phyloP scores from a whole-genome alignment of 2,797 vertebrate species.

The Acanthurus leucopareius region DNA sequence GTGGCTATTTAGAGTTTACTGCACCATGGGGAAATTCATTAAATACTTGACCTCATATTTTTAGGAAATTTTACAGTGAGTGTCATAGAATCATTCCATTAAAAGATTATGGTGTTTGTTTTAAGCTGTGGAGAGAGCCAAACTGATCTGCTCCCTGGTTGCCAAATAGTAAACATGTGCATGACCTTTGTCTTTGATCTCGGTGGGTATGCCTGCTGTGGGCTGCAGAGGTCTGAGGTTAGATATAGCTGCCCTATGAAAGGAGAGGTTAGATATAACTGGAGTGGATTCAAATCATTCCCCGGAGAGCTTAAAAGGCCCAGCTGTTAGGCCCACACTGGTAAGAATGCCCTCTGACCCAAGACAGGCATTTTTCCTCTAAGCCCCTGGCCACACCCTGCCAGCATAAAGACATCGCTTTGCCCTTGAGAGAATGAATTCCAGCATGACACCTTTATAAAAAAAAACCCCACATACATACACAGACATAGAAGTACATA shows the following conservation, averaged over 20 bases:
- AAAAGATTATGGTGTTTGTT: conserved; percentile 32
- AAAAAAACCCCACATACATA: conserved; percentile 16
- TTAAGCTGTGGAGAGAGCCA: conserved; percentile 24
- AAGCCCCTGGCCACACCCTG: conserved; percentile 79
- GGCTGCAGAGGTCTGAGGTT: conserved; percentile 67
- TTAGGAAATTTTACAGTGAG: conserved; percentile 19
- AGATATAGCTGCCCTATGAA: conserved; percentile 78
- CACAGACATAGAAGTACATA: conserved; percentile 20
- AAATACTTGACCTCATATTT: conserved; percentile 35
- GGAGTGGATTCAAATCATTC: conserved; percentile 83
- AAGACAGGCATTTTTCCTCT: conserved; percentile 82
- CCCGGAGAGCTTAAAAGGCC: conserved; percentile 79
- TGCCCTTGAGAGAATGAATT: conserved; percentile 72
- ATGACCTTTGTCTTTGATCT: conserved; percentile 75
- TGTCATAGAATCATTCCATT: conserved; percentile 33
- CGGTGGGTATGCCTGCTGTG: conserved; percentile 56
- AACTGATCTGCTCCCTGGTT: conserved; percentile 22
- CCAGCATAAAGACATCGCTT: conserved; percentile 72
- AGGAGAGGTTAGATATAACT: conserved; percentile 80
- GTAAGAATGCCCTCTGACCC: conserved; percentile 80
- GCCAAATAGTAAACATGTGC: conserved; percentile 60
- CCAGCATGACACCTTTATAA: conserved; percentile 24
- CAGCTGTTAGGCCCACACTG: conserved; percentile 84
- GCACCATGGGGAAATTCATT: conserved; percentile 28
- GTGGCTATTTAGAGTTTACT: conserved; percentile 48